Conservation (phyloP, 2,797 vertebrate species). For the Thaleichthys pacificus region DNA sequence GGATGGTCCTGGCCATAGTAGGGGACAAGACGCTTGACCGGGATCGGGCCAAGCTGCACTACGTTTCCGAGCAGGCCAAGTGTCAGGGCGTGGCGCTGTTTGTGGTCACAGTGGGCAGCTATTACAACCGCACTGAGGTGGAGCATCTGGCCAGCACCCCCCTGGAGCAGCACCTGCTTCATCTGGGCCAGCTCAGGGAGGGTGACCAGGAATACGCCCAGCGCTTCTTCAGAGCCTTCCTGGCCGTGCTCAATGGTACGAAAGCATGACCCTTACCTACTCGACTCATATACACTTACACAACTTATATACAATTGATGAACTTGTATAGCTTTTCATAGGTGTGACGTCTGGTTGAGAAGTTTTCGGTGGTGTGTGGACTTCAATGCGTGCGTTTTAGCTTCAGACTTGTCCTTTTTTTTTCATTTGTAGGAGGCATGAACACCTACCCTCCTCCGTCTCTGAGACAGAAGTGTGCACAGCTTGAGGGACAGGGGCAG, state of each 20-base stretch:
- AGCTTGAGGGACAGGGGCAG: slow-evolving; percentile 24
- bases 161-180: slow-evolving; percentile 78
- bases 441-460: slow-evolving; percentile 74
- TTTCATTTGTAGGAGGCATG: slow-evolving; percentile 65
- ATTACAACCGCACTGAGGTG: slow-evolving; percentile 67
- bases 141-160: slow-evolving; percentile 75
- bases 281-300: too few relatives aligned
- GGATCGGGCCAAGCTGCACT: slow-evolving; percentile 72
- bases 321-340: background rate
- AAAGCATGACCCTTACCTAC: too few relatives aligned
- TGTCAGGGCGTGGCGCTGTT: slow-evolving; percentile 83
- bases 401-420: background rate
- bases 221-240: slow-evolving; percentile 79
- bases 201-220: slow-evolving; percentile 71
- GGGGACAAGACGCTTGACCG: slow-evolving; percentile 69
- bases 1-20: slow-evolving; percentile 73
- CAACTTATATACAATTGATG: too few relatives aligned
- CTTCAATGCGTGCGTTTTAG: too few relatives aligned
- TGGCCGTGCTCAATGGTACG: slow-evolving; percentile 80
- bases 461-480: slow-evolving; percentile 67
- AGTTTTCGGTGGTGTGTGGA: too few relatives aligned
- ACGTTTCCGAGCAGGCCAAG: slow-evolving; percentile 73
- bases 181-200: slow-evolving; percentile 53
- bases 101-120: slow-evolving; percentile 72
- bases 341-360: background rate